A percentile compares a stretch with the other conserved stretches of the same genome.
Evolutionary conservation across 2,113 vertebrate genomes (phyloP).

Genomic region (Gulo gulo): DNA sequence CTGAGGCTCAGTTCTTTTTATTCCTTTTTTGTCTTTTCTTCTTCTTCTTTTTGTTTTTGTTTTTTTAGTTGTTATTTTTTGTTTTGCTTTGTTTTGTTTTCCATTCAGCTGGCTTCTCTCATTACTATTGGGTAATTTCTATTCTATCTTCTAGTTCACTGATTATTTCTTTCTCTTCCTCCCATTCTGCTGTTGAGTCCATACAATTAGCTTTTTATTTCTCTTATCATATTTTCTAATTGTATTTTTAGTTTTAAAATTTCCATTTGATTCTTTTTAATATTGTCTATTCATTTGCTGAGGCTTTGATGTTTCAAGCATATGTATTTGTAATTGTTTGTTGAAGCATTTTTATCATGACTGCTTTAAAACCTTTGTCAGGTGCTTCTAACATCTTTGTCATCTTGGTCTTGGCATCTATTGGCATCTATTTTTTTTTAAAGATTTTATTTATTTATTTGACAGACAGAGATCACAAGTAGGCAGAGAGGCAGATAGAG

Average conservation of each 20-base stretch:
- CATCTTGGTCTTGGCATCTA: not conserved
- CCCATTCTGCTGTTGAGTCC: not conserved
- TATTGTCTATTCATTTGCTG: not conserved
- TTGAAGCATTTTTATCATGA: not conserved
- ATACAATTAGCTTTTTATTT: not conserved
- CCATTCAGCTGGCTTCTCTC: not conserved
- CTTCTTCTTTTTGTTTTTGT: not conserved
- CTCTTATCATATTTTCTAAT: not conserved
- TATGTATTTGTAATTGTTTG: not conserved
- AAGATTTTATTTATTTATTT: not conserved
- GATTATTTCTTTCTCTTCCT: not conserved
- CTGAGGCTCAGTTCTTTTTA: not conserved
- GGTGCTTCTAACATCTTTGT: not conserved
- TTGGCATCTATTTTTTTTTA: not conserved
- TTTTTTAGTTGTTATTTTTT: not conserved
- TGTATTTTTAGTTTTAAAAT: not conserved
- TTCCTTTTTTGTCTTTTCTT: not conserved
- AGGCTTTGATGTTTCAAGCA: not conserved
- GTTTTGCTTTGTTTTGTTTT: not conserved
- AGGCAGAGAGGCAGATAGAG: too few species aligned
- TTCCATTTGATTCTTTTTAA: not conserved
- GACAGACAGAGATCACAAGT: too few species aligned
- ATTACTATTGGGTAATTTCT: not conserved
- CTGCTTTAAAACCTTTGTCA: not conserved
- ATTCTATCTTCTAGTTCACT: not conserved